Evolutionary conservation across 2,113 vertebrate genomes (phyloP).

Genomic region (Rhea pennata): DNA sequence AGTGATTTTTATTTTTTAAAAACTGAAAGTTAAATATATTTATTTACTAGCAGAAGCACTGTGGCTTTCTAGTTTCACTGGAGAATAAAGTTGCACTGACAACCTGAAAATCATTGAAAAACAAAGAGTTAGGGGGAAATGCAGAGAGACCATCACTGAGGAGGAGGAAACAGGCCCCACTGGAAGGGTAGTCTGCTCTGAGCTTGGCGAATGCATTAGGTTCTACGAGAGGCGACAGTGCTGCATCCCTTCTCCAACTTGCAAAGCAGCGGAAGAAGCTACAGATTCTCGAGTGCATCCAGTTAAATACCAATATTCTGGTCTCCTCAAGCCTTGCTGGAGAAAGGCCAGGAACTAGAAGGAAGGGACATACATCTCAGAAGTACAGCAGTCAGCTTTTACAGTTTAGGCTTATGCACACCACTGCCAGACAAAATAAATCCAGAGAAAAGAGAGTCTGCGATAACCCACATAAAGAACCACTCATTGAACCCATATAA

Average conservation of each 20-base stretch:
- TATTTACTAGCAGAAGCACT: not conserved
- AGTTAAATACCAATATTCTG: not conserved
- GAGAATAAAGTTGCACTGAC: not conserved
- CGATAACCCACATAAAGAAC: slow-evolving; percentile 1
- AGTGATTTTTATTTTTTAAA: not conserved
- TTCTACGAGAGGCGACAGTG: not conserved
- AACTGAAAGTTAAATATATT: not conserved
- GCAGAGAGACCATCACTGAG: not conserved
- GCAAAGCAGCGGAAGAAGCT: not conserved
- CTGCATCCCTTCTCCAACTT: not conserved
- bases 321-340: not conserved
- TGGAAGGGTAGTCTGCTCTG: not conserved
- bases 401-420: not conserved
- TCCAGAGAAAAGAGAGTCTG: slow-evolving; percentile 7
- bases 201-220: not conserved
- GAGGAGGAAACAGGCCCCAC: not conserved
- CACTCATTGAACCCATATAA: slow-evolving; percentile 36
- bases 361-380: not conserved
- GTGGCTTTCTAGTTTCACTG: not conserved
- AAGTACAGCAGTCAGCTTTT: not conserved
- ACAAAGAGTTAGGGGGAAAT: not conserved
- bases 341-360: not conserved
- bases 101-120: not conserved
- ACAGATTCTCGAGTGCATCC: not conserved
- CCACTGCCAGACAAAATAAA: slow-evolving; percentile 19